phyloP scores from a whole-genome alignment of 2,888 invertebrate species.

The Ophion obscuratus region DNA sequence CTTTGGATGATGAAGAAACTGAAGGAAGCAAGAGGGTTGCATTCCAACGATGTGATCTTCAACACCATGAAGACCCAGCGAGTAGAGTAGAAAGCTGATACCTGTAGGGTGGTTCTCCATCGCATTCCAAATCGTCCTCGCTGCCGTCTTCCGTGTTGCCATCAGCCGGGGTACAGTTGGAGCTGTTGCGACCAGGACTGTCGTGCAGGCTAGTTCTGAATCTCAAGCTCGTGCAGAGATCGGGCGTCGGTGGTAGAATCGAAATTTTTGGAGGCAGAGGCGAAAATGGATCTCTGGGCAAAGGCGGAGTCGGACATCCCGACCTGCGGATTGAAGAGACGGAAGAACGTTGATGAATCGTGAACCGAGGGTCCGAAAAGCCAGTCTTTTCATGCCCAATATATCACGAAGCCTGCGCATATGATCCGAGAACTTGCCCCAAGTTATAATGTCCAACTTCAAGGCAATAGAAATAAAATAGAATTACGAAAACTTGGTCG shows the following conservation, averaged over 20 bases:
- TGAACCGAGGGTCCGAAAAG: not conserved
- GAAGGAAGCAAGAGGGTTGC: not conserved
- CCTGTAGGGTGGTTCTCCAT: slow-evolving; percentile 84
- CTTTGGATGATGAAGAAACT: not conserved
- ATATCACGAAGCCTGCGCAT: not conserved
- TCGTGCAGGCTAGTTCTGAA: slow-evolving; percentile 78
- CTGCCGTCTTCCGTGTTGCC: slow-evolving; percentile 82
- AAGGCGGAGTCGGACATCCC: slow-evolving; percentile 79
- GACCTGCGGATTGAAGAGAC: slow-evolving; percentile 74
- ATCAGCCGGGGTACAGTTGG: slow-evolving; percentile 79
- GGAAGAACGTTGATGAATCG: not conserved
- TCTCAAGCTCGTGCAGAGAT: slow-evolving; percentile 82
- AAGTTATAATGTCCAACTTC: not conserved
- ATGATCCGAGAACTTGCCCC: not conserved
- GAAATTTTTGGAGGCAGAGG: slow-evolving; percentile 89
- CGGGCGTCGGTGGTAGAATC: slow-evolving; percentile 91
- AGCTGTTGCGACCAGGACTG: slow-evolving; percentile 80
- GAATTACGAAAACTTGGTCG: not conserved
- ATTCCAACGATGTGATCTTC: too few relatives aligned
- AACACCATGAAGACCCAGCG: not conserved
- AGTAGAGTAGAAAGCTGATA: slow-evolving; percentile 52
- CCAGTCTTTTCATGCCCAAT: not conserved
- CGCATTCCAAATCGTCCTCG: slow-evolving; percentile 82
- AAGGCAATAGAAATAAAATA: not conserved
- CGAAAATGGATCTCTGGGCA: slow-evolving; percentile 83